These are phyloP conservation scores for Platalea minor DNA, from an alignment of 2,797 vertebrate genomes.

Conservation along the genomic window DNA sequence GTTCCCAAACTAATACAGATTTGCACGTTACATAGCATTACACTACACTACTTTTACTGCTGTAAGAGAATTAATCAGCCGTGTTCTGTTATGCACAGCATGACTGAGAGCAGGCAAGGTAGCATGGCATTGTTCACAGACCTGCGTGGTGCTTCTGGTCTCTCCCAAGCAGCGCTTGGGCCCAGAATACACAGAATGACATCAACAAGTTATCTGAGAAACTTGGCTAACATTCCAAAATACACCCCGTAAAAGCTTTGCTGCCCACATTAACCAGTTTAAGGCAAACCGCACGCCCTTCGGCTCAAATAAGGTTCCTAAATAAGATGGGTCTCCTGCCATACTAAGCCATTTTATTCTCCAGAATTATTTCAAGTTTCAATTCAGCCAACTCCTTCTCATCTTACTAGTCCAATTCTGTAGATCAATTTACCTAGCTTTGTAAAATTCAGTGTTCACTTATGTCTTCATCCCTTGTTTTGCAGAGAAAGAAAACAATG, in stretches of 20 bases:
- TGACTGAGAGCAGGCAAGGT: not conserved
- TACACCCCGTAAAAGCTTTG: not conserved
- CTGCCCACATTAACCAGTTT: not conserved
- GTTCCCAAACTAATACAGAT: not conserved
- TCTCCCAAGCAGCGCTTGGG: not conserved
- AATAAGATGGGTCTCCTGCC: not conserved
- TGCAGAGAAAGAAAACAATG: not conserved
- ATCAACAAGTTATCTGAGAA: constrained; percentile 47
- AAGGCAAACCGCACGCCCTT: not conserved
- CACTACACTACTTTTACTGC: not conserved
- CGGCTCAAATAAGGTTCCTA: not conserved
- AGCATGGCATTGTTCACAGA: not conserved
- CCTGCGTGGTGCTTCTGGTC: not conserved
- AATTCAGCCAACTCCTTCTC: not conserved
- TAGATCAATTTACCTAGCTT: not conserved
- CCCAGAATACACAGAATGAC: not conserved
- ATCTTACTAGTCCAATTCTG: not conserved
- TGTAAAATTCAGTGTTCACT: not conserved
- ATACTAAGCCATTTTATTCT: not conserved
- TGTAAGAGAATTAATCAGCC: not conserved
- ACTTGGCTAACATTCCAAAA: not conserved
- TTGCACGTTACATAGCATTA: not conserved
- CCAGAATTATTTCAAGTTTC: not conserved
- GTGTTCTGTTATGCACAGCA: not conserved
- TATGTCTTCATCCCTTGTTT: not conserved